A percentile compares a stretch with the other conserved stretches of the same genome.
Evolutionary conservation across 2,797 vertebrate species (phyloP).

Genomic region (Xiphophorus birchmanni): DNA sequence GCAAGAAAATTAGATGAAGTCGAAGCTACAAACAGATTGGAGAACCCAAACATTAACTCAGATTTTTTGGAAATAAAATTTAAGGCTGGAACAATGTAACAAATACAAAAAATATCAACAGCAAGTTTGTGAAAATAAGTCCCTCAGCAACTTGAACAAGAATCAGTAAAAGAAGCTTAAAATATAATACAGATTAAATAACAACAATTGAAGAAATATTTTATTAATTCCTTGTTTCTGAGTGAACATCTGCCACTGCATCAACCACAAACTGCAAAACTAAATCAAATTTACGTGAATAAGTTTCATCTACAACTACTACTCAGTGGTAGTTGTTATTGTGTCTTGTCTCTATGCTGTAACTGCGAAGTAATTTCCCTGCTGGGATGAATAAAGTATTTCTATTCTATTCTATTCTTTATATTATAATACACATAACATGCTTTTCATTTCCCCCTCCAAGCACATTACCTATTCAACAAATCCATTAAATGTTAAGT

Average conservation of each 20-base stretch:
- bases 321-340: too few species aligned
- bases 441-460: constrained; percentile 40
- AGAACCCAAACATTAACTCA: background rate
- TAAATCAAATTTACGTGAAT: constrained; percentile 51
- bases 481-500: constrained; percentile 42
- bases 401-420: constrained; percentile 1
- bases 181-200: background rate
- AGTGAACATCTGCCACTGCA: constrained; percentile 44
- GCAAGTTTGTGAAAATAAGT: constrained; percentile 26
- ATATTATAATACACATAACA: constrained; percentile 15
- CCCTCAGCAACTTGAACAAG: constrained; percentile 24
- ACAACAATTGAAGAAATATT: constrained; percentile 59
- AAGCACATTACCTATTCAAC: constrained; percentile 55
- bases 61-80: background rate
- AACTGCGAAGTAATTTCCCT: too few species aligned
- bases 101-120: background rate
- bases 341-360: too few species aligned
- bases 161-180: constrained; percentile 52
- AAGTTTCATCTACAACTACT: constrained; percentile 32
- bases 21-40: background rate
- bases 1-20: background rate
- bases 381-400: too few species aligned
- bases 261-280: constrained; percentile 43
- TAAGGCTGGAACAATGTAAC: background rate
- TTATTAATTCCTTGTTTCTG: constrained; percentile 57